Evolutionary conservation across 2,797 vertebrate genomes (phyloP).

Genomic region (Sorex maritimensis): DNA sequence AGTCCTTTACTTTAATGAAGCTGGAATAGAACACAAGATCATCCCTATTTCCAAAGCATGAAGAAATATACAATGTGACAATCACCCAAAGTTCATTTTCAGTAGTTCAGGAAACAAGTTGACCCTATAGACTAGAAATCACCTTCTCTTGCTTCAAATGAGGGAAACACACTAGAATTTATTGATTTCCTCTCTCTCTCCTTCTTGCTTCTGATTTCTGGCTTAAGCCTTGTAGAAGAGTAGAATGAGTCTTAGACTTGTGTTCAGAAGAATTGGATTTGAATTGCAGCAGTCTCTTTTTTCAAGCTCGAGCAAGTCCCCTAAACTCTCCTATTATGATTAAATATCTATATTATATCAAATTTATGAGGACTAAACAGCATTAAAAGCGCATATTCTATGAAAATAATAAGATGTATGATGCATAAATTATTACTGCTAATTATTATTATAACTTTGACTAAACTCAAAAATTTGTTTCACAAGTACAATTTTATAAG

Average conservation of each 20-base stretch:
- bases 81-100: conserved; percentile 69
- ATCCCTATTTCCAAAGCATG: conserved; percentile 71
- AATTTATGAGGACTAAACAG: conserved; percentile 60
- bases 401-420: conserved; percentile 55
- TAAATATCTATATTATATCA: conserved; percentile 50
- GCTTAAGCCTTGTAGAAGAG: neutral
- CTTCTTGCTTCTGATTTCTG: conserved; percentile 50
- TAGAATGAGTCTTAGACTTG: conserved; percentile 2
- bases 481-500: conserved; percentile 71
- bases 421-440: conserved; percentile 41
- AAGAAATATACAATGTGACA: conserved; percentile 73
- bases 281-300: conserved; percentile 50
- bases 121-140: conserved; percentile 46
- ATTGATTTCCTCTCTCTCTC: conserved; percentile 49
- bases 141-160: conserved; percentile 55
- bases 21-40: conserved; percentile 62
- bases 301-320: conserved; percentile 16
- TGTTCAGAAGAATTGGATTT: conserved; percentile 56
- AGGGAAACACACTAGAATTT: neutral
- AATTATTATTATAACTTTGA: conserved; percentile 36
- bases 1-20: conserved; percentile 79
- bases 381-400: conserved; percentile 62
- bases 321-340: conserved; percentile 40
- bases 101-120: conserved; percentile 49
- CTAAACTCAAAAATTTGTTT: conserved; percentile 63